Percentiles rank a stretch among this genome's conserved stretches.
These are phyloP conservation scores for human (Homo sapiens) DNA, from an alignment of 2,113 vertebrate species.

Conservation along the genomic window DNA sequence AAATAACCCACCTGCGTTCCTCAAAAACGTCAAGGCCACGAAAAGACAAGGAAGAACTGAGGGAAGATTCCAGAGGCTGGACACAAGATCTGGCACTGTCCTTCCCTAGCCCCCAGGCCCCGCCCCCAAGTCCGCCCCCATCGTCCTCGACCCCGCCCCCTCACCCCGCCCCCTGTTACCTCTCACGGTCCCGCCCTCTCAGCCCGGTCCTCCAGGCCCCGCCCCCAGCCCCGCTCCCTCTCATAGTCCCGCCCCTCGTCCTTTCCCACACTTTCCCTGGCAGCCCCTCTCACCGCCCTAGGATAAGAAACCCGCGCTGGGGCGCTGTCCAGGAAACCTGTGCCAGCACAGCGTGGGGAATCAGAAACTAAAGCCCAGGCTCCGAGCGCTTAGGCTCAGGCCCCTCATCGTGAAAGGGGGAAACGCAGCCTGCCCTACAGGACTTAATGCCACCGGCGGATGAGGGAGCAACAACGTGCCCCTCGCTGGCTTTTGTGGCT, in stretches of 20 bases:
- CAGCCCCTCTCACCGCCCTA: neutral
- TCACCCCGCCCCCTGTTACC: rapidly evolving
- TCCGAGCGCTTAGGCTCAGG: no score
- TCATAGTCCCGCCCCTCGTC: rapidly evolving
- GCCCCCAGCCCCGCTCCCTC: no score
- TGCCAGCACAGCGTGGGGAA: neutral
- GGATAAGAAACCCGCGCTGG: neutral
- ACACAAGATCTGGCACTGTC: rapidly evolving
- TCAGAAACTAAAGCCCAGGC: neutral
- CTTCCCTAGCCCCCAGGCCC: neutral
- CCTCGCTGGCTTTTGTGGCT: neutral
- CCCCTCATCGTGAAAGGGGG: neutral
- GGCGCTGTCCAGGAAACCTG: neutral
- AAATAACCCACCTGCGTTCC: neutral
- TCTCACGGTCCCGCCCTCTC: no score
- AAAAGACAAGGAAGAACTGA: neutral
- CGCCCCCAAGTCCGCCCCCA: neutral
- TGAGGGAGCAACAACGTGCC: rapidly evolving
- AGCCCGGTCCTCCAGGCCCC: no score
- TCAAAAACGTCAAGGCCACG: neutral
- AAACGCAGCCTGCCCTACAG: neutral
- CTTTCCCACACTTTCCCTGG: neutral
- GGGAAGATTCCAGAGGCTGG: neutral
- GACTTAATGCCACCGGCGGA: neutral
- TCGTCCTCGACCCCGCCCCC: no score